Base-by-base conservation (phyloP, 2,797 vertebrate species). In the Lithobates pipiens region DNA sequence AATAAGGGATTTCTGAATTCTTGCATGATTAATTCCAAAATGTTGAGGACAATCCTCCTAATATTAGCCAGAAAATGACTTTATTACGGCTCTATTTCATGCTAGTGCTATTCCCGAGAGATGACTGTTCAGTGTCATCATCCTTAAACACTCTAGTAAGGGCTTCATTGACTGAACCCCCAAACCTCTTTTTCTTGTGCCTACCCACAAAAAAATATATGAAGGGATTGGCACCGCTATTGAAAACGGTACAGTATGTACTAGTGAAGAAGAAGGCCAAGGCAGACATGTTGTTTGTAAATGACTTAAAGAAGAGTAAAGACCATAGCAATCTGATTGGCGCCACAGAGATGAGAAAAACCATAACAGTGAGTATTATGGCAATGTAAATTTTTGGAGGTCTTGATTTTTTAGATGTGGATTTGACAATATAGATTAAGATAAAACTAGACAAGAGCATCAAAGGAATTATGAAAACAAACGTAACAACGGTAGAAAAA, bases 201-300 rank as follows among this genome's bases (percentile, higher is more conserved):
- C 82, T 84, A n/a, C 92, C 92, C 74, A 91, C 91, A 21, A 91
- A 46, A 75, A 92, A 88, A 0, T 90, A 92, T 87, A 91, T 91
- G 67, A 89, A 2, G 0, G 91, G 91, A 10, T 91, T 92, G 80
- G 90, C 85, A 2, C 89, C 83, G 34, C 92, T 92, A 80, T 91
- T 89, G 10, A 92, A 0, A 0, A 86, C 54, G 0, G 90, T 88
- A 29, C 54, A 88, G n/a, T 88, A 54, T 25, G 54, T 87, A 44
- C 57, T 61, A 46, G 93, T 91, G 39, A 94, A 0, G 7, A 93
- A 94, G n/a, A 92, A 46, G 0, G 92, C 89, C 29, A 94, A 91
- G 25, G 93, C 86, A 34, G 73, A 89, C 39, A 89, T 86, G 9
- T 90, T 91, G 83, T 89, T 77, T 29, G 90, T 88, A 0, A 93